These are phyloP conservation scores for Stigmatopora argus DNA, from an alignment of 2,113 vertebrate genomes.

Conservation along the genomic window DNA sequence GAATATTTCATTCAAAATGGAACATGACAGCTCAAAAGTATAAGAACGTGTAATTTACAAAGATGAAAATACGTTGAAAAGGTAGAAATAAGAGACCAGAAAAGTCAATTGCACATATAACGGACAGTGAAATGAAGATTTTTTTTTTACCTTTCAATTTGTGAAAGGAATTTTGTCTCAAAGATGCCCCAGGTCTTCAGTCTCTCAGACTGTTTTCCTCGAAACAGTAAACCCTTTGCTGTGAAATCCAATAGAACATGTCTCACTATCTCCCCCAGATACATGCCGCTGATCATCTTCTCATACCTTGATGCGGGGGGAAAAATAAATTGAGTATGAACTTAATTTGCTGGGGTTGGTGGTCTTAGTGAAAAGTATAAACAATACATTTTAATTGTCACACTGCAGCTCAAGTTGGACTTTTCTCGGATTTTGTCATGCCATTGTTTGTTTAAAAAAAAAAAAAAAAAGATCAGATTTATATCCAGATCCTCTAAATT, in stretches of 20 bases:
- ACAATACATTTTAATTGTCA: not conserved
- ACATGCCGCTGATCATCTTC: constrained; percentile 99
- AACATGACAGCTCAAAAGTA: too few relatives aligned
- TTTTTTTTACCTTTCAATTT: constrained; percentile 84
- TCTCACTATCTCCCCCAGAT: constrained; percentile 91
- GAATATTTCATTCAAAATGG: too few relatives aligned
- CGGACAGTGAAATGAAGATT: too few relatives aligned
- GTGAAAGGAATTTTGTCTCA: constrained; percentile 93
- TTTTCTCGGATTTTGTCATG: too few relatives aligned
- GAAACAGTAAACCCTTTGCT: constrained; percentile 84
- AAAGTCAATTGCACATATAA: too few relatives aligned
- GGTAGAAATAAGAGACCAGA: too few relatives aligned
- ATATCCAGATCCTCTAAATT: too few relatives aligned
- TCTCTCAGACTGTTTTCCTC: constrained; percentile 85
- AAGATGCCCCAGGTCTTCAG: constrained; percentile 93
- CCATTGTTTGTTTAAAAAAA: too few relatives aligned
- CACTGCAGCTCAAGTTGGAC: too few relatives aligned
- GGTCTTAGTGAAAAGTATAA: not conserved
- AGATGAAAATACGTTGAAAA: too few relatives aligned
- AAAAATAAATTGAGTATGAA: not conserved
- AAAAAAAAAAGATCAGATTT: too few relatives aligned
- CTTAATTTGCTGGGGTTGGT: not conserved
- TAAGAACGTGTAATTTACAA: too few relatives aligned
- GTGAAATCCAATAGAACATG: constrained; percentile 91
- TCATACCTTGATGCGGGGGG: constrained; percentile 75